Conservation (phyloP, 1,140 invertebrate species). For the Drosophila yakuba region DNA sequence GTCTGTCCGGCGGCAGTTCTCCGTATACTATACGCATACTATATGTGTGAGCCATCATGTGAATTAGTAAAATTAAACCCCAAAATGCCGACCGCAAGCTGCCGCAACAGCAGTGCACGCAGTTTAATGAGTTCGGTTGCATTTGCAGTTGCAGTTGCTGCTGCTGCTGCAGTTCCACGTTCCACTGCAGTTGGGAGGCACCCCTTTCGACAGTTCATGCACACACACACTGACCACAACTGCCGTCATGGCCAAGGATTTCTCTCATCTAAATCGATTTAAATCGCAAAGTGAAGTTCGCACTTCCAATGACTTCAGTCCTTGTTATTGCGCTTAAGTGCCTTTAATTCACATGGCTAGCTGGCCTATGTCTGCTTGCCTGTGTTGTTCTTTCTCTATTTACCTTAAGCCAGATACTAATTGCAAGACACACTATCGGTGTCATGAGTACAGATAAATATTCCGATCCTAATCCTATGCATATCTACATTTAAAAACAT, state of each 20-base stretch:
- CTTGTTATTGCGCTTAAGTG: conserved; percentile 17
- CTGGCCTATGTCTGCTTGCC: conserved; percentile 1
- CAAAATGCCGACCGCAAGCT: conserved; percentile 76
- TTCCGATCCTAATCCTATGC: no score
- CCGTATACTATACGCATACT: background rate
- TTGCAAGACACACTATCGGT: conserved; percentile 1
- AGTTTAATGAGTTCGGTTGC: conserved; percentile 73
- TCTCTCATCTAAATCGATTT: conserved; percentile 21
- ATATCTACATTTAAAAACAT: no score
- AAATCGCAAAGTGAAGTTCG: conserved; percentile 28
- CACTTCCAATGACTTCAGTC: conserved; percentile 19
- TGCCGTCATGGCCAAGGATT: conserved; percentile 28
- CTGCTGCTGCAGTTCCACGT: background rate
- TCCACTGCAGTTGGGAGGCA: conserved; percentile 12
- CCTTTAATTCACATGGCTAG: conserved; percentile 15
- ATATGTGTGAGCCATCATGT: conserved; percentile 56
- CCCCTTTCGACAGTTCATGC: background rate
- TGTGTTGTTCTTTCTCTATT: conserved; percentile 11
- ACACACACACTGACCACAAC: conserved; percentile 17
- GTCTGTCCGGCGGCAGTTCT: background rate
- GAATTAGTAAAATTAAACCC: conserved; percentile 80
- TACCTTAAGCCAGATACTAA: conserved; percentile 1
- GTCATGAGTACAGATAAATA: background rate
- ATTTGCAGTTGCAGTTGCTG: background rate
- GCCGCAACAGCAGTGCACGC: conserved; percentile 66